Percentiles rank a stretch among this genome's conserved stretches.
phyloP scores from a whole-genome alignment of 1,140 invertebrate genomes.

The Aphelenchoides avenae region DNA sequence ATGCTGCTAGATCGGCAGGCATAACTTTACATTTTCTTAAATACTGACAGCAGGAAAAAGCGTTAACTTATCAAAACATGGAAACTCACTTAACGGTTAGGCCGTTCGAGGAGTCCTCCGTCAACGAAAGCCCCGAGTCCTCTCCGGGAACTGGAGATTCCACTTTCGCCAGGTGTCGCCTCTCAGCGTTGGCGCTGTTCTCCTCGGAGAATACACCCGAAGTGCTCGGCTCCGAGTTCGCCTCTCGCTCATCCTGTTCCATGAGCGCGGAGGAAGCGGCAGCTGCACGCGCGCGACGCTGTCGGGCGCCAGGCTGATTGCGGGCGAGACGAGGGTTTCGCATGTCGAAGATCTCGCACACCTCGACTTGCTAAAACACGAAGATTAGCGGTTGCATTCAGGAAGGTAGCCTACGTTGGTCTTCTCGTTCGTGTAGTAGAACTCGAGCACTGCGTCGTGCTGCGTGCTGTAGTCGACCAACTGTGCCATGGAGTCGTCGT shows the following conservation, averaged over 20 bases:
- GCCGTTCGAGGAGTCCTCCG: conserved; percentile 21
- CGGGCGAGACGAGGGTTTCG: conserved; percentile 3
- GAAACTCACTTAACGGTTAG: conserved; percentile 3
- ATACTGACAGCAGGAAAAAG: too few species aligned
- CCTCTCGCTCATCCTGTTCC: conserved; percentile 19
- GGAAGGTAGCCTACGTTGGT: conserved; percentile 22
- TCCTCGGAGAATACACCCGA: too few species aligned
- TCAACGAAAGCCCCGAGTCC: conserved; percentile 32
- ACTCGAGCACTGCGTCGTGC: conserved; percentile 49
- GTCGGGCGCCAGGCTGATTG: conserved; percentile 6
- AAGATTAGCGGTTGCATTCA: conserved; percentile 1
- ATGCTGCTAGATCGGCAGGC: too few species aligned
- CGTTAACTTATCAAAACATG: too few species aligned
- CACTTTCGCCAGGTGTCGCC: conserved; percentile 7
- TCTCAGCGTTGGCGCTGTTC: not conserved
- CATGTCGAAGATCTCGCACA: conserved; percentile 37
- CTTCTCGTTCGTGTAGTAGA: conserved; percentile 50
- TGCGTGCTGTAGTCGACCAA: conserved; percentile 41
- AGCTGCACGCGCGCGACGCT: not conserved
- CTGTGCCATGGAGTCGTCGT: conserved; percentile 39
- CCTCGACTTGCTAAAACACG: conserved; percentile 21
- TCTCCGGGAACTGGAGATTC: too few species aligned
- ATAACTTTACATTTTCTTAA: too few species aligned
- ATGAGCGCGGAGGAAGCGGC: too few species aligned
- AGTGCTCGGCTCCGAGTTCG: too few species aligned